Percentiles rank a stretch among this genome's conserved stretches.
These are phyloP conservation scores for Centropus bengalensis DNA, from an alignment of 2,113 vertebrate genomes.

Conservation along the genomic window DNA sequence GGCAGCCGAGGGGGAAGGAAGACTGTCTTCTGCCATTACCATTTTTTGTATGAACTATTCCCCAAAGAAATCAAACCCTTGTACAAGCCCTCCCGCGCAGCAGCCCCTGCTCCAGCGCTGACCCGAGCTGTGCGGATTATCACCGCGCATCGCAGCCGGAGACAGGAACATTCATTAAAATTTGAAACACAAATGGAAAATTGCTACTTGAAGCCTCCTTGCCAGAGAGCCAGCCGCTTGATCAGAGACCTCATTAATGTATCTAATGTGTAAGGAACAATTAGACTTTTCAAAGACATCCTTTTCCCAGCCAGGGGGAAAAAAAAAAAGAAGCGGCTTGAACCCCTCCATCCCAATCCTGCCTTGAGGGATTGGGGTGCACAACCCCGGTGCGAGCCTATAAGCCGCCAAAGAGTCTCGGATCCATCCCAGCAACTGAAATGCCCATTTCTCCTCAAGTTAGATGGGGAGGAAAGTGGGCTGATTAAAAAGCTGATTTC, in stretches of 20 bases:
- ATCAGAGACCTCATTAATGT: conserved; percentile 73
- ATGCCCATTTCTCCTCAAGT: conserved; percentile 10
- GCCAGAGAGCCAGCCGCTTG: conserved; percentile 58
- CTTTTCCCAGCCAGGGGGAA: conserved; percentile 30
- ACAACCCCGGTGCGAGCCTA: neutral
- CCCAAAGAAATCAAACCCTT: conserved; percentile 71
- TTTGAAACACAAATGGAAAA: conserved; percentile 81
- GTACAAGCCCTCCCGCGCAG: conserved; percentile 31
- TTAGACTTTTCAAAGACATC: conserved; percentile 45
- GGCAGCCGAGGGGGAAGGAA: neutral
- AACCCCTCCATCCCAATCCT: neutral
- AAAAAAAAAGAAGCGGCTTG: neutral
- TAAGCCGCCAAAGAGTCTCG: neutral
- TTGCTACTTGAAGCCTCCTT: conserved; percentile 78
- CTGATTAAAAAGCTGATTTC: conserved; percentile 55
- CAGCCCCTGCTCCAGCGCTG: conserved; percentile 45
- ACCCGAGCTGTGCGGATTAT: conserved; percentile 51
- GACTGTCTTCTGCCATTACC: conserved; percentile 33
- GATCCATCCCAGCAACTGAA: neutral
- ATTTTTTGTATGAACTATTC: conserved; percentile 54
- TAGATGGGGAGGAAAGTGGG: conserved; percentile 7
- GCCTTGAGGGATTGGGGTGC: neutral
- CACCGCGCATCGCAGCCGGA: conserved; percentile 48
- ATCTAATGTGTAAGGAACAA: conserved; percentile 58
- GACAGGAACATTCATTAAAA: conserved; percentile 78